Base-by-base conservation (phyloP, 2,113 vertebrate genomes). In the Labeo catla region DNA sequence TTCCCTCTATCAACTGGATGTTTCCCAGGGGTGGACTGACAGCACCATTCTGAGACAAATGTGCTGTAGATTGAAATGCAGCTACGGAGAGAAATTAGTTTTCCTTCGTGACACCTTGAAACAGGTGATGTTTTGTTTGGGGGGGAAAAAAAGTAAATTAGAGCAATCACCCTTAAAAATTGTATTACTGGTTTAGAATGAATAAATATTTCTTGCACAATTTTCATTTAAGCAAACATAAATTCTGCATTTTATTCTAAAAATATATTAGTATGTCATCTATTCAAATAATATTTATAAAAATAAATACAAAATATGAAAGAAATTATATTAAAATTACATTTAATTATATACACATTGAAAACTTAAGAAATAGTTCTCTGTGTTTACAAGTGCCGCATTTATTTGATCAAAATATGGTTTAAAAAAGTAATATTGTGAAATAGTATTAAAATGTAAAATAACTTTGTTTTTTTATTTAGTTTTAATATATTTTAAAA, bases 11-110 rank as follows among this genome's bases (percentile, higher is more conserved):
- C 16, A 5, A 13, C 80, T 59, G 13, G 11, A 81, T 9, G 8
- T 47, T 49, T 81, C 21, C 59, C 7, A 23, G 19, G 77, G 78
- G 39, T 43, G 78, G 13, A 23, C n/a, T 65, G 59, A 81, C 78
- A 65, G 78, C n/a, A 65, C 12, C 43, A 28, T 65, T 81, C n/a
- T 47, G 78, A 81, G 78, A 47, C 6, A 4, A 81, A 61, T 47
- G 43, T 65, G 19, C 59, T 47, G 6, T 43, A 47, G 61, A 47
- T 16, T 65, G 59, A 81, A 63, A 45, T 63, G 39, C 39, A 63
- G 13, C 21, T 47, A 80, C 28, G 12, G 21, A 81, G 8, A 63
- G 36, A 81, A 28, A 81, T 65, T 16, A 49, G 1, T 65, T 49
- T 47, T 23, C 28, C 43, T 16, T 16, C 10, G 6, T 49, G 39